Evolutionary conservation across 2,113 vertebrate genomes (phyloP).

Genomic region (Andinoacara biseriatus): DNA sequence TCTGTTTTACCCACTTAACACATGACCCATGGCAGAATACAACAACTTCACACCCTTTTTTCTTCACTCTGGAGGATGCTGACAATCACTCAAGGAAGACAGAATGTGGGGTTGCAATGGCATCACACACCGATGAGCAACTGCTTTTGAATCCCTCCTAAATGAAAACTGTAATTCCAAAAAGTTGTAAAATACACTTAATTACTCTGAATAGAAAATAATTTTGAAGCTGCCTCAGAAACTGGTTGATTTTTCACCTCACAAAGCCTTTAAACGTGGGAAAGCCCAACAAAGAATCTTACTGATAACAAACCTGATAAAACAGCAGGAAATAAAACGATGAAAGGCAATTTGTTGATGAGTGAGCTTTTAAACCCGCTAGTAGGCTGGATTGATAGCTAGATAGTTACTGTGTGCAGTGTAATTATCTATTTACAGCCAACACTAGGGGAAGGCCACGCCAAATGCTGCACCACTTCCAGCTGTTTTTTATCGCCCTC

Average conservation of each 20-base stretch:
- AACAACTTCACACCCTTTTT: slow-evolving; percentile 7
- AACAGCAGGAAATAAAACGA: too few species aligned
- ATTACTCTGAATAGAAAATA: neutral
- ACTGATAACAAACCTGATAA: neutral
- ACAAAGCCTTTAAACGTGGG: neutral
- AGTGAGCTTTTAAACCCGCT: too few species aligned
- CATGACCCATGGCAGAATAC: slow-evolving; percentile 3
- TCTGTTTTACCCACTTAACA: neutral
- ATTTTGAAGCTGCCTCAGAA: neutral
- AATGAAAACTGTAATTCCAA: neutral
- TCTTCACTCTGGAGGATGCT: neutral
- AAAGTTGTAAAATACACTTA: neutral
- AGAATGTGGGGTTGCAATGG: neutral
- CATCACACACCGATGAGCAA: neutral
- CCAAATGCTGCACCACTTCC: neutral
- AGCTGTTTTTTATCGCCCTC: neutral
- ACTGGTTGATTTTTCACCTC: neutral
- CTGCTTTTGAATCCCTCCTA: neutral
- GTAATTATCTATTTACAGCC: neutral
- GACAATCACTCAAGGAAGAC: neutral
- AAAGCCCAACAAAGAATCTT: neutral
- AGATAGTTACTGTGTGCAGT: neutral
- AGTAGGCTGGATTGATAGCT: neutral
- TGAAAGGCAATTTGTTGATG: too few species aligned
- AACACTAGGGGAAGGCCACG: neutral